Base-by-base conservation (phyloP, 2,888 invertebrate species). In the Calliopum simillimum region DNA sequence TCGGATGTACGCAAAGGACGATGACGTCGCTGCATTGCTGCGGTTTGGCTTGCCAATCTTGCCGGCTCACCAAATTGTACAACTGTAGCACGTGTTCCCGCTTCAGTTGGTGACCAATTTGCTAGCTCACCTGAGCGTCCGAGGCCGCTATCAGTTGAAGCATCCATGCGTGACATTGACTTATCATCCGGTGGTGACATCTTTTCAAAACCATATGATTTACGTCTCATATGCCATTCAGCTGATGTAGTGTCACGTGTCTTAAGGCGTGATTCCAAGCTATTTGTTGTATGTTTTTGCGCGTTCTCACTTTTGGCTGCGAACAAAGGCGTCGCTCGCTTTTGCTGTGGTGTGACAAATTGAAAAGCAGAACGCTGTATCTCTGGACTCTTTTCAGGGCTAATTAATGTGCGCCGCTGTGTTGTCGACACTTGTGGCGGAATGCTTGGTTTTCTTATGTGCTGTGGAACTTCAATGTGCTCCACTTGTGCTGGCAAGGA, bases 101-200 rank as follows among this genome's bases (percentile, higher is more conserved):
- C n/a, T 2, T 84, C 80, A 2, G 84, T 81, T 23, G 86, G 84
- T 5, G 88, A 86, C 84, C 80, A 88, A 74, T 82, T 83, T 25
- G 91, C 89, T 56, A 91, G 86, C 86, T 93, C 93, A 21, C 90
- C 89, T 0, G 93, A 93, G 79, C 91, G 89, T 74, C 92, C 93
- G 77, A 93, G 89, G 0, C 93, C 93, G 79, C 93, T 93, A 77
- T 93, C 93, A 2, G 92, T 93, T 4, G 93, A 93, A n/a, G 92
- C 91, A 81, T 93, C 92, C 79, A 91, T 90, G 2, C 90, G 88
- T 73, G 80, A 82, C 43, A 85, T 81, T 62, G 82, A 79, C 44
- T 81, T 84, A 49, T 78, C 79, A 51, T 84, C 82, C 1, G 85
- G 85, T 16, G 86, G 84, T 14, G 84, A 80, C 81, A 89, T 88